Conservation (phyloP, 2,888 invertebrate species). For the Sphecodes monilicornis region DNA sequence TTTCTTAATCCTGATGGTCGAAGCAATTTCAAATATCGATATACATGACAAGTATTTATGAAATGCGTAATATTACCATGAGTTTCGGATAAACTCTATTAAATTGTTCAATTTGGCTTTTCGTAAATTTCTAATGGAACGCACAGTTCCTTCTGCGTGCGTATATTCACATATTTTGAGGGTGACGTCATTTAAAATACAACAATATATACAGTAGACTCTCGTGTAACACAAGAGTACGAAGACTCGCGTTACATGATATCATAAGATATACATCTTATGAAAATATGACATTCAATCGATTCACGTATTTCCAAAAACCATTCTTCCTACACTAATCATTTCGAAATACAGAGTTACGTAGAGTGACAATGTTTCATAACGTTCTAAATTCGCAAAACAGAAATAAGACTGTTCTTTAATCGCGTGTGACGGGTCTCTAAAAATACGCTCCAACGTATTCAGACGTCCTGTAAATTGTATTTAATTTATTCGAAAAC, state of each 20-base stretch:
- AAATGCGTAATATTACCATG: not conserved
- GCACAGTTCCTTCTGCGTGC: not conserved
- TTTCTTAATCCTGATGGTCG: not conserved
- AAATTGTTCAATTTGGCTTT: not conserved
- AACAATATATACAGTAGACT: not conserved
- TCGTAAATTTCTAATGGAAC: not conserved
- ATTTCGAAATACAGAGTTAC: not conserved
- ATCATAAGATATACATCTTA: no score
- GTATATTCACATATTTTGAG: not conserved
- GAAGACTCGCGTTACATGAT: no score
- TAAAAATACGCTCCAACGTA: not conserved
- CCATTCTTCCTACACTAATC: not conserved
- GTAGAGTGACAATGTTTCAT: not conserved
- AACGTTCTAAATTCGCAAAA: not conserved
- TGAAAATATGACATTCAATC: no score
- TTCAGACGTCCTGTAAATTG: not conserved
- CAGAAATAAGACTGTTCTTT: not conserved
- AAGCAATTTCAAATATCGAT: not conserved
- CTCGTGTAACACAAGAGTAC: no score
- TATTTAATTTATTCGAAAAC: conserved; percentile 13
- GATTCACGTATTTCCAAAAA: not conserved
- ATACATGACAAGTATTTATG: not conserved
- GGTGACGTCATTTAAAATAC: not conserved
- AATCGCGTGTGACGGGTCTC: not conserved
- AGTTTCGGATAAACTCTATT: not conserved